Base-by-base conservation (phyloP, 2,888 invertebrate species). In the Andrena bucephala region DNA sequence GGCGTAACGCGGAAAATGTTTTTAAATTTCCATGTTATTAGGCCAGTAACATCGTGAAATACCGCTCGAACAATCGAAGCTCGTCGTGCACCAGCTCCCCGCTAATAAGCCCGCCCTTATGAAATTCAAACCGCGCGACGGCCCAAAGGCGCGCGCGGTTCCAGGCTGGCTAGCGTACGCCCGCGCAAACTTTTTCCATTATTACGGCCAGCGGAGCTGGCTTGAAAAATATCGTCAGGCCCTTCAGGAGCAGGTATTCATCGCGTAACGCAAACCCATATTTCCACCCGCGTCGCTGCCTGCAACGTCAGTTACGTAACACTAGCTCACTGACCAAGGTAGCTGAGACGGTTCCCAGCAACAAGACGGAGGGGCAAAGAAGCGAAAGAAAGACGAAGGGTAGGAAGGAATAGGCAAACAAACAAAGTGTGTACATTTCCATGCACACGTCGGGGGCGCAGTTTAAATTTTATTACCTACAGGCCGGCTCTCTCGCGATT, bases 401-500 rank as follows among this genome's bases (percentile, higher is more conserved):
- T 16, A 6, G 2, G n/a, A 33, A 42, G 77, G 66, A 60, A 66
- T 20, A 66, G 50, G 52, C 63, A 66, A 76, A 68, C 77, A 74
- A 74, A 77, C 29, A 77, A 77, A 77, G 60, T 67, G 60, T 62
- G 69, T 62, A 65, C 52, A 42, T 70, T 60, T 80, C 59, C 70
- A 33, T 54, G 66, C 70, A 70, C 65, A 70, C 69, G 77, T 42
- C 36, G 65, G 57, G 68, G 27, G 60, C 66, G 62, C 24, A 67
- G 67, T 33, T 77, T 62, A 77, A 80, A 80, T 80, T 66, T 67
- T 52, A 71, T 77, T 80, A 60, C 77, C 42, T n/a, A 36, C 63
- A 69, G 52, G 42, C 20, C 24, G 59, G 50, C 48, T 63, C 29
- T 70, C 50, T 13, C 31, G 31, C 62, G 60, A 80, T 80, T 80